Evolutionary conservation across 2,113 vertebrate species (phyloP), one percentile per base, ranked within the genome.

Genomic region (Melanocharis versteri): DNA sequence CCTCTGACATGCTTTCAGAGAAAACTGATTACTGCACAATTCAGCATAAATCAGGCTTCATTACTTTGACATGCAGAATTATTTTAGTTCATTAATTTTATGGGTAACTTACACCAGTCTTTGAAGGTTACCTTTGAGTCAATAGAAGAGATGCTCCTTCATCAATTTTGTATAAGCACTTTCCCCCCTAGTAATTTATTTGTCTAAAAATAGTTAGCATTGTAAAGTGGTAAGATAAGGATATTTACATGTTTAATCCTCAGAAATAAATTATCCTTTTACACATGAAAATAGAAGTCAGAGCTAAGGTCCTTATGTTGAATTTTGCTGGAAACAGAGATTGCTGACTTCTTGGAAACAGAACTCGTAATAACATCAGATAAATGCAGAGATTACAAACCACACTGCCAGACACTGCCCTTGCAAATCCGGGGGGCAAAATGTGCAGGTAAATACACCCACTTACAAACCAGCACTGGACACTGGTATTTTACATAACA

Each of bases 21-120:
- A 87, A 85, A 97, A 64, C 66, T 89, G 94, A 95, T 92, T 94
- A 42, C 54, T 77, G 40, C 44, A 44, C 45, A 62, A 35, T 78
- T 78, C 53, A 73, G 35, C 51, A 83, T 78, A 91, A 95, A 94
- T 81, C 53, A 95, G 31, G 56, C 56, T 79, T 71, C 54, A 31
- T 53, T 85, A 92, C 26, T 73, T 10, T 50, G 79, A 91, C 53
- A 82, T 33, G 39, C 10, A 92, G 83, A 89, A 69, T 85, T 23
- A 93, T 76, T 90, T 83, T 33, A 54, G n/a, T 57, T 90, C 72
- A 66, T 65, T 70, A 50, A 56, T 95, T 93, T 91, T 80, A 71
- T 60, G 60, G 37, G 20, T 82, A 89, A 51, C 20, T 56, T 48
- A 77, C 7, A 75, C 33, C 17, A 57, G 18, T 15, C 40, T 87